Base-by-base conservation (phyloP, 2,113 vertebrate species). In the Trogon melanurus region DNA sequence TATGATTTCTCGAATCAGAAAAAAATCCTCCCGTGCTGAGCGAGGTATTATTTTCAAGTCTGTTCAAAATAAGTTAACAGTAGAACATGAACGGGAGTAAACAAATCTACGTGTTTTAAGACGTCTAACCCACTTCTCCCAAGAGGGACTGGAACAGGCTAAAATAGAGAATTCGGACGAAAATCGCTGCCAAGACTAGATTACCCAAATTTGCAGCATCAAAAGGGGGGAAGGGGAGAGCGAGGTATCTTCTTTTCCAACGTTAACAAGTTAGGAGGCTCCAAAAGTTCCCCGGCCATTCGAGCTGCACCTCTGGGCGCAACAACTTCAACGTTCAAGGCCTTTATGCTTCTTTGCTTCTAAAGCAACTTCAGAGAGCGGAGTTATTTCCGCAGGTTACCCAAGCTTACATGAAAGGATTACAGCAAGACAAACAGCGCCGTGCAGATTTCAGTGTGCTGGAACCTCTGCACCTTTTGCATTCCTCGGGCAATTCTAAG, bases 261-360 rank as follows among this genome's bases (percentile, higher is more conserved):
- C 9, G 8, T 73, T 88, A 95, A 70, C 54, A 81, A 57, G 64
- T 30, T 10, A 56, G 38, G 47, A 85, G 44, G 65, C 45, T 85
- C 73, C 29, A 79, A 75, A 75, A 69, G 38, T 70, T 87, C 72
- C 80, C 45, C 58, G 74, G 70, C 61, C 84, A 38, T 44, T 90
- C 73, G 36, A 69, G 57, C 53, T 18, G 17, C 38, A 48, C 25
- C 61, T 90, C 73, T 84, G 66, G 53, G 80, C 95, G 54, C 85
- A 69, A 10, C 16, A 78, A 69, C 70, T 79, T 96, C 83, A 67
- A 67, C 81, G 80, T 67, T 96, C 73, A 85, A 79, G 76, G 88
- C 48, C 41, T 92, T 81, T 86, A 93, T 83, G 65, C 32, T 83
- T n/a, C 91, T 91, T 74, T 51, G 66, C 79, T 75, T 38, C 10